phyloP scores from a whole-genome alignment of 2,113 vertebrate genomes.

The Struthidea cinerea region DNA sequence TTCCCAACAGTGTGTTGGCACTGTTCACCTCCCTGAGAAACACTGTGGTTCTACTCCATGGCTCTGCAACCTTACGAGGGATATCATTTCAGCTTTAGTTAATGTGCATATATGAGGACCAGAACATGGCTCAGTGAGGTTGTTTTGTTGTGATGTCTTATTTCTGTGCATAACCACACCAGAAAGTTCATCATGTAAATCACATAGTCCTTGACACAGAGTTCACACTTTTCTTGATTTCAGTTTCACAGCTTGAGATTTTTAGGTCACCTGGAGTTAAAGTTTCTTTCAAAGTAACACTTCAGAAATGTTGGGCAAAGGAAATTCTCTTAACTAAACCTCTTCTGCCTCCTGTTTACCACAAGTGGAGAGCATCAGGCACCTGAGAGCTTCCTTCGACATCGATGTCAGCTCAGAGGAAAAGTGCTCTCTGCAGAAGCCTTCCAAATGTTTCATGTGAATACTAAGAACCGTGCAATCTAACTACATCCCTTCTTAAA shows the following conservation, averaged over 20 bases:
- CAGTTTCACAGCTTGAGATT: not conserved
- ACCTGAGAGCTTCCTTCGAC: not conserved
- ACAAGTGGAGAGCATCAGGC: not conserved
- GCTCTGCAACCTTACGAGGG: not conserved
- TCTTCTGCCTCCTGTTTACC: not conserved
- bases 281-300: not conserved
- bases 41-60: not conserved
- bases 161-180: not conserved
- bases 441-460: not conserved
- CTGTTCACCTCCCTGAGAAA: not conserved
- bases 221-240: not conserved
- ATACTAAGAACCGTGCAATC: not conserved
- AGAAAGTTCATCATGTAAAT: not conserved
- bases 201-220: not conserved
- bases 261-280: not conserved
- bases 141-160: not conserved
- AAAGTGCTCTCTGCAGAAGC: not conserved
- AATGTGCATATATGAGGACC: rapidly evolving
- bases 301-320: not conserved
- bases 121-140: not conserved
- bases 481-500: not conserved
- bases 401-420: not conserved
- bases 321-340: not conserved
- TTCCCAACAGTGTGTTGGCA: not conserved
- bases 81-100: not conserved